These are phyloP conservation scores for Grus americana DNA, from an alignment of 2,113 vertebrate genomes.

Conservation along the genomic window DNA sequence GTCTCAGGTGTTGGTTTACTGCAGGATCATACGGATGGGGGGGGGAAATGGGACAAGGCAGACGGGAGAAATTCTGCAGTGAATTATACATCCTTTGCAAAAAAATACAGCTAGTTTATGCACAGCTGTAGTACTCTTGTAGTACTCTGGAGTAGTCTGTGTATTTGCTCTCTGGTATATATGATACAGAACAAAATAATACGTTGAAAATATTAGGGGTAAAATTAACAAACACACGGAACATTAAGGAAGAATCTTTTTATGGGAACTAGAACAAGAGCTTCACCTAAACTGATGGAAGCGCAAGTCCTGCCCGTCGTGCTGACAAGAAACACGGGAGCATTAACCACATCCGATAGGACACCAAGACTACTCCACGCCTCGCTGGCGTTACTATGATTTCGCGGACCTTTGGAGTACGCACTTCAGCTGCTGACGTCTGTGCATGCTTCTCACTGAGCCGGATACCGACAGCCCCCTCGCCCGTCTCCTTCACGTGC, in stretches of 20 bases:
- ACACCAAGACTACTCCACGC: not conserved
- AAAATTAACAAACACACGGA: not conserved
- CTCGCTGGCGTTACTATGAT: accelerated
- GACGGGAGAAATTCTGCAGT: not conserved
- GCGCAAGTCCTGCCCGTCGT: not conserved
- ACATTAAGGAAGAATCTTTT: not conserved
- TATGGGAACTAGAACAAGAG: not conserved
- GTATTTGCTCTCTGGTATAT: not conserved
- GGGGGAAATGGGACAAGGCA: not conserved
- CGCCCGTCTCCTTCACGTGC: accelerated
- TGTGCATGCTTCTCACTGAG: not conserved
- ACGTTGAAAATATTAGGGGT: not conserved
- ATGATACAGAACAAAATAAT: not conserved
- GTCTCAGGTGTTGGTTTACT: not conserved
- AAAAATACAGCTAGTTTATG: not conserved
- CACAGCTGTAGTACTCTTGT: not conserved
- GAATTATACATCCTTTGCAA: not conserved
- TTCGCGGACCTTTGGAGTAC: not conserved
- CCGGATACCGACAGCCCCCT: not conserved
- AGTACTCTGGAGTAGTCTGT: not conserved
- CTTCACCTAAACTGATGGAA: not conserved
- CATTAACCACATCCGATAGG: accelerated
- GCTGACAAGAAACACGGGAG: not conserved
- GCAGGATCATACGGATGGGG: not conserved
- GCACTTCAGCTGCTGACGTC: not conserved